Base-by-base conservation (phyloP, 2,888 invertebrate species). In the Epiblema foenella region DNA sequence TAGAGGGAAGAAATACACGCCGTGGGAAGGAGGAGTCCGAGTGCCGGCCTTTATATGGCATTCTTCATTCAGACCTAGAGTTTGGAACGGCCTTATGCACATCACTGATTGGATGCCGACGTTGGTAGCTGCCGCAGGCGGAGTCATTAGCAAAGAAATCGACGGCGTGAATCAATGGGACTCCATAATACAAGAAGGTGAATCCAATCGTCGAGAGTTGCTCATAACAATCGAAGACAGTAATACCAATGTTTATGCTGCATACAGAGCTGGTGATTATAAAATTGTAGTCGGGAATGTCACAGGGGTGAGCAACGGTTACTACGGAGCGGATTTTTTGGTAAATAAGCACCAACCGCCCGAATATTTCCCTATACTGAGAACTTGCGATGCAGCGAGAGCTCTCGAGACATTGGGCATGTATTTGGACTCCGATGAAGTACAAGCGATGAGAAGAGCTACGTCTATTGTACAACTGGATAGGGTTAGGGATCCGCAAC, bases 41-140 rank as follows among this genome's bases (percentile, higher is more conserved):
- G 96, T 96, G 0, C 95, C 95, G 0, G 97, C 96, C 0, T 95
- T 96, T 57, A 90, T 98, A 63, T 98, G 96, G 95, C 91, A 92
- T 74, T 82, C 90, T 0, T 84, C 87, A 0, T 78, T 93, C 17
- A 96, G 95, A 79, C 95, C 97, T 0, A 94, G 95, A 77, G 94
- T 97, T 0, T 92, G 91, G 91, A 77, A 86, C 29, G 93, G 92
- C 1, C 89, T 97, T 63, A 95, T 98, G 83, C 97, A 98, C 81
- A 95, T 98, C 12, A 95, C 95, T 5, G 98, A 98, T 85, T 97
- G 97, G 96, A 83, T 98, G 51, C 98, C 98, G 0, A 98, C 98
- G 0, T 86, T 96, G 9, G 81, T 91, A 56, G 81, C 89, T 0
- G 93, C 93, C 3, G 90, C 87, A 2, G 91, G 93, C 29, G 89